phyloP scores from a whole-genome alignment of 2,113 vertebrate genomes.

The western clawed frog (Xenopus tropicalis) region DNA sequence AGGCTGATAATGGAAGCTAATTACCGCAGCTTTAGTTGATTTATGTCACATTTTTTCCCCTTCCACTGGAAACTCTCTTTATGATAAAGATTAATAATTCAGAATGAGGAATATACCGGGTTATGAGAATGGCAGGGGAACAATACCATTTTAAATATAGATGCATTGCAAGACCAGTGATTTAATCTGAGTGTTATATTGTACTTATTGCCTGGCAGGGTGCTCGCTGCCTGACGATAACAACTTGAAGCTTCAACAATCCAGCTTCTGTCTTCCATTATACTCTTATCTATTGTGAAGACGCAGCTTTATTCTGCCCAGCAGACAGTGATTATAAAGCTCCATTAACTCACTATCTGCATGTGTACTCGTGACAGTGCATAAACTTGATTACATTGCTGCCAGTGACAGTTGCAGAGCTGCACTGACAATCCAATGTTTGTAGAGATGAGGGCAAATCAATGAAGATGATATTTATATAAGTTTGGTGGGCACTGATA shows the following conservation, averaged over 20 bases:
- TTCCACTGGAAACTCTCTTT: conserved; percentile 7
- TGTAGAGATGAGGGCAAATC: background rate
- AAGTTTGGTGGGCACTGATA: no score
- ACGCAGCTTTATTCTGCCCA: background rate
- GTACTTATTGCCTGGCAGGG: background rate
- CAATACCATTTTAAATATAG: conserved; percentile 20
- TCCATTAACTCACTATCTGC: conserved; percentile 2
- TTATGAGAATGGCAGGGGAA: conserved; percentile 9
- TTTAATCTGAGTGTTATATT: conserved; percentile 16
- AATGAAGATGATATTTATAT: no score
- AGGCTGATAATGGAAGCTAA: conserved; percentile 32
- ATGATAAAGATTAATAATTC: conserved; percentile 31
- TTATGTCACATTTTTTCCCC: conserved; percentile 12
- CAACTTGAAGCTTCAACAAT: background rate
- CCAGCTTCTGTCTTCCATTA: conserved; percentile 10
- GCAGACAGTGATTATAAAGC: background rate
- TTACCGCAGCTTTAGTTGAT: conserved; percentile 6
- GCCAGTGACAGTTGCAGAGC: no score
- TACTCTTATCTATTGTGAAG: conserved; percentile 7
- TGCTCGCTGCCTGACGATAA: background rate
- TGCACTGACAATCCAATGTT: background rate
- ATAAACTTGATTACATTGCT: background rate
- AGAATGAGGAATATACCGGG: conserved; percentile 7
- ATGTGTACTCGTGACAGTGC: background rate
- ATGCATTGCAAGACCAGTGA: conserved; percentile 3